Evolutionary conservation across 2,797 vertebrate species (phyloP).

Genomic region (Prionace glauca): DNA sequence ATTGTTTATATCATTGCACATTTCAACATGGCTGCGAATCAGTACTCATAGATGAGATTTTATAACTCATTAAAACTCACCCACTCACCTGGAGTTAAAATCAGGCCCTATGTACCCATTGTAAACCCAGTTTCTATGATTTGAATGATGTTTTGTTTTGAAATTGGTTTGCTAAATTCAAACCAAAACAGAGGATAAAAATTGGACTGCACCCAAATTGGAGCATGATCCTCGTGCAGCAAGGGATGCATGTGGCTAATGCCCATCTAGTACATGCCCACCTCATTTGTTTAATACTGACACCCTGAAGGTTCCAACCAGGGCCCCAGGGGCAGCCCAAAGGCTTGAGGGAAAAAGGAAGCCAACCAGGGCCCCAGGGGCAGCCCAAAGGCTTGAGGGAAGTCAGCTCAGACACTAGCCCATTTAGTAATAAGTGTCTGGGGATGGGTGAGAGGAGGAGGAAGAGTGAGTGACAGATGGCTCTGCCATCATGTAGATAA

Average conservation of each 20-base stretch:
- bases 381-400: too few species aligned
- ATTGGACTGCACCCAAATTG: background rate
- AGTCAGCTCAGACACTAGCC: background rate
- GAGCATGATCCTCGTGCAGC: background rate
- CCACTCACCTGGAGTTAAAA: background rate
- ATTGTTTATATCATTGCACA: background rate
- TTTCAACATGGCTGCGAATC: background rate
- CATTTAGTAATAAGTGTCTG: background rate
- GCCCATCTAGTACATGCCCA: background rate
- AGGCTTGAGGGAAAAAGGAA: too few species aligned
- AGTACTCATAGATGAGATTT: background rate
- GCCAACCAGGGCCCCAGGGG: too few species aligned
- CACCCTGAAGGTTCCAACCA: background rate
- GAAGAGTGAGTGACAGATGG: background rate
- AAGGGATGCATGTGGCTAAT: background rate
- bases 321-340: too few species aligned
- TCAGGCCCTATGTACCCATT: background rate
- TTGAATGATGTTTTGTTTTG: background rate
- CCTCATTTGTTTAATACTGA: background rate
- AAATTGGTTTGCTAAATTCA: background rate
- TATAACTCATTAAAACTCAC: too few species aligned
- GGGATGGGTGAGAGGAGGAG: background rate
- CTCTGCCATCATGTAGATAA: background rate
- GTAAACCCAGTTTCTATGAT: background rate
- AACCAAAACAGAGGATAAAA: background rate